Base-by-base conservation (phyloP, 1,140 invertebrate genomes). In the Druon quercuslanigerum region DNA sequence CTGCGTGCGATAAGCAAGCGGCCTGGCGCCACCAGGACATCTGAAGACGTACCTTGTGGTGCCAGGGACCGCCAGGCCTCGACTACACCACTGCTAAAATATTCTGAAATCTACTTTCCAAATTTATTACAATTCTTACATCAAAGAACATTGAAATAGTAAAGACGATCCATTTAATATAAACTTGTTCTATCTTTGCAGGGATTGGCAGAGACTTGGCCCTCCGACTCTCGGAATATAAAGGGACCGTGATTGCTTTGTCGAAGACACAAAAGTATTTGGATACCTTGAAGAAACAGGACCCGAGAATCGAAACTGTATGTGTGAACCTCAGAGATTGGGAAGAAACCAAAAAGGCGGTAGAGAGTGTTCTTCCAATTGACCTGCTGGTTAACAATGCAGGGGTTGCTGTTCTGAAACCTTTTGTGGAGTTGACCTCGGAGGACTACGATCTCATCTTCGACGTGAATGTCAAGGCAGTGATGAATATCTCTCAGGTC, bases 311-410 rank as follows among this genome's bases (percentile, higher is more conserved):
- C 40, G 89, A 94, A 79, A 93, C 94, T 17, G 92, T 96, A 5
- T 90, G 93, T 51, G 92, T 95, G 0, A 96, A 99, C 88, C 83
- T 98, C 11, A 87, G 86, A 0, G 92, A 98, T 83, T 98, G 97
- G 97, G 91, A 95, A 0, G 92, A 91, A 74, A 96, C 96, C 0
- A 92, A 93, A 77, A 86, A 92, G 77, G 92, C 91, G 0, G 82
- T 97, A 0, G 79, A 92, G 78, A 85, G 82, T 46, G 79, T 94
- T 17, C 87, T 93, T 20, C 92, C 92, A 0, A 92, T 97, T 17
- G 94, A 98, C 91, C 91, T 96, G 3, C 86, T 98, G 8, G 96
- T 98, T 0, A 98, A 98, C 86, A 98, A 97, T 92, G 97, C 97
- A 1, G 90, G 95, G 0, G 87, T 95, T 14, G 93, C 93, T 12